Evolutionary conservation across 2,797 vertebrate genomes (phyloP).

Genomic region (Denticeps clupeoides): DNA sequence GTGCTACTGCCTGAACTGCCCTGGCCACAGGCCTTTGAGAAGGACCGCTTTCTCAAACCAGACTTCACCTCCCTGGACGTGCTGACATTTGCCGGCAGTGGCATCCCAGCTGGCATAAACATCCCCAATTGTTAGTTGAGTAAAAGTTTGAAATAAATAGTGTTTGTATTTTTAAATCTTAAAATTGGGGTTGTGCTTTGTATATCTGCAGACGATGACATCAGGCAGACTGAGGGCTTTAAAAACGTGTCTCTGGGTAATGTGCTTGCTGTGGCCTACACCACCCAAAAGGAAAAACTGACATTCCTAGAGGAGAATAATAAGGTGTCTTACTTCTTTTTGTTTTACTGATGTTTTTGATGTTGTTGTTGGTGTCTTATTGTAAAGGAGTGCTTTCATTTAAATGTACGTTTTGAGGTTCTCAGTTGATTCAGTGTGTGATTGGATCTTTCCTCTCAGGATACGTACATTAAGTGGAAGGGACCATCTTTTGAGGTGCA

Average conservation of each 20-base stretch:
- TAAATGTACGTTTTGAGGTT: too few relatives aligned
- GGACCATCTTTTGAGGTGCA: slow-evolving; percentile 83
- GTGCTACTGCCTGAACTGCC: slow-evolving; percentile 74
- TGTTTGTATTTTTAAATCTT: too few relatives aligned
- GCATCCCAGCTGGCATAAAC: slow-evolving; percentile 87
- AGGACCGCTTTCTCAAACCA: slow-evolving; percentile 79
- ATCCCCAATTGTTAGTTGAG: slow-evolving; percentile 81
- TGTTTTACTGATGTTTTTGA: too few relatives aligned
- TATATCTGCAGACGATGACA: slow-evolving; percentile 67
- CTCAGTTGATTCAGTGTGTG: too few relatives aligned
- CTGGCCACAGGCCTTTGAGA: slow-evolving; percentile 79
- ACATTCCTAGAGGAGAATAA: slow-evolving; percentile 79
- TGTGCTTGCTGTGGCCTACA: slow-evolving; percentile 74
- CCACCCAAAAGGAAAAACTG: slow-evolving; percentile 75
- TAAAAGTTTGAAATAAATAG: too few relatives aligned
- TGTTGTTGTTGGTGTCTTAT: too few relatives aligned
- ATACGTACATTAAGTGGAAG: slow-evolving; percentile 79
- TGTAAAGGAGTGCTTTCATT: too few relatives aligned
- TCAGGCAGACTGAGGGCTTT: slow-evolving; percentile 83
- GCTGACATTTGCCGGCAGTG: slow-evolving; percentile 81
- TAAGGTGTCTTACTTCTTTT: slow-evolving; percentile 54
- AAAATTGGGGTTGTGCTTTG: background rate
- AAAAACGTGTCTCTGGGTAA: slow-evolving; percentile 87
- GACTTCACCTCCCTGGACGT: slow-evolving; percentile 90
- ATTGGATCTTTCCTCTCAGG: slow-evolving; percentile 44